These are phyloP conservation scores for Anagyrus pseudococci DNA, from an alignment of 2,888 invertebrate species.

Conservation along the genomic window DNA sequence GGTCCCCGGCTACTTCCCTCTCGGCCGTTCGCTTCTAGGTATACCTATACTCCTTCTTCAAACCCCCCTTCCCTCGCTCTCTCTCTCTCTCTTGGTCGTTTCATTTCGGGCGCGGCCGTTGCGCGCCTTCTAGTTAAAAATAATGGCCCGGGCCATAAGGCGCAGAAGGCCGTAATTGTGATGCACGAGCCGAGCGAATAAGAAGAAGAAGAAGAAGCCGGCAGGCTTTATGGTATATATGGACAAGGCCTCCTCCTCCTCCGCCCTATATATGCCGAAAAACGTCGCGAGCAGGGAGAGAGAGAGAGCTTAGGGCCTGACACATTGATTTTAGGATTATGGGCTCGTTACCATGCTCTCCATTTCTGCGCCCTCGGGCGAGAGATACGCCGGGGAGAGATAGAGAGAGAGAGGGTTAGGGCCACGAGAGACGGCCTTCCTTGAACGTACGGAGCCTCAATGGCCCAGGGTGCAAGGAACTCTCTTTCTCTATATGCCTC, in stretches of 20 bases:
- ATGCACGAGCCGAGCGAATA: conserved; percentile 26
- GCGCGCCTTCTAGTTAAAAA: conserved; percentile 30
- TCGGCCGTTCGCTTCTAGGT: no score
- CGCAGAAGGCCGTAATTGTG: conserved; percentile 20
- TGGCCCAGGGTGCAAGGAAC: conserved; percentile 26
- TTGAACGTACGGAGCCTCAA: conserved; percentile 14
- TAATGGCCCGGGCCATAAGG: conserved; percentile 24
- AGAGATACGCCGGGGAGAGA: background rate
- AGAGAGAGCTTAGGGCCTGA: background rate
- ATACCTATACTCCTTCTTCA: background rate
- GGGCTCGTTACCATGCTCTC: background rate
- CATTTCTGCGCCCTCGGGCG: no score
- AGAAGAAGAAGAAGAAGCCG: conserved; percentile 7
- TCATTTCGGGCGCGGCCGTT: background rate
- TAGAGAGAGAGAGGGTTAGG: background rate
- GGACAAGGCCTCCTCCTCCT: background rate
- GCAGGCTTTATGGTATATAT: conserved; percentile 5
- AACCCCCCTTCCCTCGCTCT: background rate
- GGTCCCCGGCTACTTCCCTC: background rate
- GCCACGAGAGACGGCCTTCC: conserved; percentile 4
- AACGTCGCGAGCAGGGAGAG: background rate
- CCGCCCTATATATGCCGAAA: no score
- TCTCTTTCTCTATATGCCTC: conserved; percentile 21
- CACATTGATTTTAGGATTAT: no score
- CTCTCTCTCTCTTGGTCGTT: background rate